Percentiles rank a stretch among this genome's conserved stretches.
Evolutionary conservation across 2,888 invertebrate species (phyloP).

Genomic region (Nipponacmea schrenckii): DNA sequence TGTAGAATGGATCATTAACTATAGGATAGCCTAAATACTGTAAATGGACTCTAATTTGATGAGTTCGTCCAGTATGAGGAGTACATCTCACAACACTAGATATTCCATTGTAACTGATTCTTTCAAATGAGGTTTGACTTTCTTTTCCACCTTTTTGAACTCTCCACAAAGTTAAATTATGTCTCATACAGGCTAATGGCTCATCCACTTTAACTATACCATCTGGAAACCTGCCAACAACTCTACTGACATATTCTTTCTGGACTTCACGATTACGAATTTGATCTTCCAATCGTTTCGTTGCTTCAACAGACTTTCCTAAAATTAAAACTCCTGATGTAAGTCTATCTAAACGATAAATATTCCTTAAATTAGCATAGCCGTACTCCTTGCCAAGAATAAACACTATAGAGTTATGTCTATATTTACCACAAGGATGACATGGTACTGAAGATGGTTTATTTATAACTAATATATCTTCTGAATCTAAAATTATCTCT

Average conservation of each 20-base stretch:
- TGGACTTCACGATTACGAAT: constrained; percentile 90
- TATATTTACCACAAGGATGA: constrained; percentile 97
- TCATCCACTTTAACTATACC: constrained; percentile 86
- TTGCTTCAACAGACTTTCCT: constrained; percentile 91
- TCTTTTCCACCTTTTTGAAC: constrained; percentile 88
- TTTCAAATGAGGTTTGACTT: constrained; percentile 89
- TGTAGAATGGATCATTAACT: constrained; percentile 96
- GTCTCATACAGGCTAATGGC: constrained; percentile 91
- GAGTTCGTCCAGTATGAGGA: constrained; percentile 97
- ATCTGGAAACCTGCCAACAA: constrained; percentile 64
- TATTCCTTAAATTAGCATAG: constrained; percentile 90
- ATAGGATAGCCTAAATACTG: constrained; percentile 98
- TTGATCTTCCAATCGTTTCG: constrained; percentile 94
- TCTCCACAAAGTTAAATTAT: constrained; percentile 91
- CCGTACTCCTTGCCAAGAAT: constrained; percentile 96
- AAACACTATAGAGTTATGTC: constrained; percentile 96
- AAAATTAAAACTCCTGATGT: constrained; percentile 94
- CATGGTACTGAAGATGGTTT: constrained; percentile 99
- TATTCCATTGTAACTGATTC: constrained; percentile 86
- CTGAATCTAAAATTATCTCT: constrained; percentile 96
- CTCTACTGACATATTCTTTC: constrained; percentile 73
- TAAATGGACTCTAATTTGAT: constrained; percentile 97
- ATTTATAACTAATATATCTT: constrained; percentile 99
- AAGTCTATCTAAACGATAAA: constrained; percentile 94
- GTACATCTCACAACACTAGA: constrained; percentile 91